Evolutionary conservation across 2,888 invertebrate species (phyloP).

Genomic region (Agonopterix subpropinquella): DNA sequence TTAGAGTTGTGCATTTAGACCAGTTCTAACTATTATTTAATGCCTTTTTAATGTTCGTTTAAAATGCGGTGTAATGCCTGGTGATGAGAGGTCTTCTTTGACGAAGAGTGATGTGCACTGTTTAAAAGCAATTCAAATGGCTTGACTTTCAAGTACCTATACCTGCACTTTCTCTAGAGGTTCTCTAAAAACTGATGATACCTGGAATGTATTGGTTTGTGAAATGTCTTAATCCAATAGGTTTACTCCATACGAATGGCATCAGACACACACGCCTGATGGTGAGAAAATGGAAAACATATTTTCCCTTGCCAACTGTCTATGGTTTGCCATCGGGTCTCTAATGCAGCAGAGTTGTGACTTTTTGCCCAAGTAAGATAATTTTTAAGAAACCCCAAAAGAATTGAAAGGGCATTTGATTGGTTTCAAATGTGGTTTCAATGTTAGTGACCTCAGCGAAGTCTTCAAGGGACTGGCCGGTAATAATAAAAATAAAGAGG

Average conservation of each 20-base stretch:
- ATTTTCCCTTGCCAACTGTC: slow-evolving; percentile 93
- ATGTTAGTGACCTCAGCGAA: slow-evolving; percentile 68
- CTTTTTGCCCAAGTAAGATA: slow-evolving; percentile 92
- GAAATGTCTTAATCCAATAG: slow-evolving; percentile 57
- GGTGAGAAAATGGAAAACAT: slow-evolving; percentile 93
- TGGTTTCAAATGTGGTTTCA: slow-evolving; percentile 19
- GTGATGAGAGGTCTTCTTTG: too few species aligned
- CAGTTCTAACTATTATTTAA: too few species aligned
- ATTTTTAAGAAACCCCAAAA: slow-evolving; percentile 23
- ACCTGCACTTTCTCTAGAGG: background rate
- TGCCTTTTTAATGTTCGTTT: too few species aligned
- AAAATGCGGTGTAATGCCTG: too few species aligned
- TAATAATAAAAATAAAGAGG: slow-evolving; percentile 15
- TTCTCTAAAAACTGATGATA: background rate
- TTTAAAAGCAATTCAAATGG: background rate
- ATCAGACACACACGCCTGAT: slow-evolving; percentile 91
- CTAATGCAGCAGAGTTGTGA: slow-evolving; percentile 98
- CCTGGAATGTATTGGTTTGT: background rate
- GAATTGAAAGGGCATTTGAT: slow-evolving; percentile 23
- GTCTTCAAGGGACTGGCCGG: slow-evolving; percentile 31
- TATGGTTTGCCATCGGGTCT: slow-evolving; percentile 98
- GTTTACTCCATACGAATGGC: slow-evolving; percentile 98
- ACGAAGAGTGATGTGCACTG: background rate
- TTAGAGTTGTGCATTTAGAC: too few species aligned
- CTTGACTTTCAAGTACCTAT: too few species aligned